Conservation (phyloP, 2,797 vertebrate species). For the Sebastes baramenuke region DNA sequence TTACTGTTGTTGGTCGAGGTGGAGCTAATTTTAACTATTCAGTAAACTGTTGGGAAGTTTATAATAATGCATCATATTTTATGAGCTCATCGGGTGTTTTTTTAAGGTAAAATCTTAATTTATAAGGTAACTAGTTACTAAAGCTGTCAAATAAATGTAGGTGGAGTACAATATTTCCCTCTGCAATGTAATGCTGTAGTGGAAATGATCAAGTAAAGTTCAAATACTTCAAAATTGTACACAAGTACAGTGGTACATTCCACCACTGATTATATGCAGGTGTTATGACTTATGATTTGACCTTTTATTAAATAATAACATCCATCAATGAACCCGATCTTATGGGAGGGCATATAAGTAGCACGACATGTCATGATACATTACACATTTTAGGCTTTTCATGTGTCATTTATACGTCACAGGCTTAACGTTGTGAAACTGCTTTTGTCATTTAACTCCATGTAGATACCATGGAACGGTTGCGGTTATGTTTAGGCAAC, state of each 20-base stretch:
- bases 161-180: not conserved
- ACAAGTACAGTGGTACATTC: not conserved
- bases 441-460: too few species aligned
- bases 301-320: not conserved
- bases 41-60: not conserved
- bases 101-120: not conserved
- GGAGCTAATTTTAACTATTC: not conserved
- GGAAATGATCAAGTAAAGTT: not conserved
- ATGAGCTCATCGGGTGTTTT: not conserved
- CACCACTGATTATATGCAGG: not conserved
- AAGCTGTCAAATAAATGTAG: not conserved
- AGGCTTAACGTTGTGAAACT: too few species aligned
- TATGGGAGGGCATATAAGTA: too few species aligned
- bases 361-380: too few species aligned
- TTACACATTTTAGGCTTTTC: too few species aligned
- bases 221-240: not conserved
- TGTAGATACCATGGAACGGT: too few species aligned
- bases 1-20: not conserved
- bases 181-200: not conserved
- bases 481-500: too few species aligned
- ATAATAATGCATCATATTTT: not conserved
- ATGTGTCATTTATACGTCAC: too few species aligned
- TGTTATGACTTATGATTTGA: not conserved
- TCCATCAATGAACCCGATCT: too few species aligned
- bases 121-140: not conserved